Evolutionary conservation across 2,797 vertebrate genomes (phyloP).

Genomic region (Oceanodroma leucorhoa): DNA sequence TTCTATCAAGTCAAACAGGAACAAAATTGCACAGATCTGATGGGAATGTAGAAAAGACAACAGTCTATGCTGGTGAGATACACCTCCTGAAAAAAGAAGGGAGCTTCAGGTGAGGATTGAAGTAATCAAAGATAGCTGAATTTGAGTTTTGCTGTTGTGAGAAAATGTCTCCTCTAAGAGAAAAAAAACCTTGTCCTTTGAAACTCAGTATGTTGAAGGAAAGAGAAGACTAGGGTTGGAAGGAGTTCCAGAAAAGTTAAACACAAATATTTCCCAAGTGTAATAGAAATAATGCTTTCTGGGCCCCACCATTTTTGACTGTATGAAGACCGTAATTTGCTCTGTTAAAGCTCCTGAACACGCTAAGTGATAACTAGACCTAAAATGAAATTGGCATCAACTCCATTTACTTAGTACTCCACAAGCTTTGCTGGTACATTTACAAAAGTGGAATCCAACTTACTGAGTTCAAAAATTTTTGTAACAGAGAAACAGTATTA

Average conservation of each 20-base stretch:
- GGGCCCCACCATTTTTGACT: background rate
- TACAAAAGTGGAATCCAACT: background rate
- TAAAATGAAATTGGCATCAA: background rate
- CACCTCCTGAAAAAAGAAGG: background rate
- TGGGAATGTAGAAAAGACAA: background rate
- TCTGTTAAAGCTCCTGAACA: background rate
- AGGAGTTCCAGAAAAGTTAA: background rate
- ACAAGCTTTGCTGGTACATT: background rate
- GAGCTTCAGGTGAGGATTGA: background rate
- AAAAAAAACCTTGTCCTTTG: background rate
- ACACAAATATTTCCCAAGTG: background rate
- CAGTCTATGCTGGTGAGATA: background rate
- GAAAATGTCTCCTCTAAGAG: background rate
- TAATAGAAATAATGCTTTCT: background rate
- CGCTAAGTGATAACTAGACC: background rate
- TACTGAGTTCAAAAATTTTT: background rate
- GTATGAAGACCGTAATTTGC: background rate
- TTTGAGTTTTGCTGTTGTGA: background rate
- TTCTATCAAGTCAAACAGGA: background rate
- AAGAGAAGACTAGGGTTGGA: background rate
- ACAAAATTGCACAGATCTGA: background rate
- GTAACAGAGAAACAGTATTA: background rate
- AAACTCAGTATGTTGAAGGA: background rate
- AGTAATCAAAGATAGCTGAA: background rate
- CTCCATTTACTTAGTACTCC: background rate